These are phyloP conservation scores for Cariama cristata DNA, from an alignment of 2,113 vertebrate genomes.

Conservation along the genomic window DNA sequence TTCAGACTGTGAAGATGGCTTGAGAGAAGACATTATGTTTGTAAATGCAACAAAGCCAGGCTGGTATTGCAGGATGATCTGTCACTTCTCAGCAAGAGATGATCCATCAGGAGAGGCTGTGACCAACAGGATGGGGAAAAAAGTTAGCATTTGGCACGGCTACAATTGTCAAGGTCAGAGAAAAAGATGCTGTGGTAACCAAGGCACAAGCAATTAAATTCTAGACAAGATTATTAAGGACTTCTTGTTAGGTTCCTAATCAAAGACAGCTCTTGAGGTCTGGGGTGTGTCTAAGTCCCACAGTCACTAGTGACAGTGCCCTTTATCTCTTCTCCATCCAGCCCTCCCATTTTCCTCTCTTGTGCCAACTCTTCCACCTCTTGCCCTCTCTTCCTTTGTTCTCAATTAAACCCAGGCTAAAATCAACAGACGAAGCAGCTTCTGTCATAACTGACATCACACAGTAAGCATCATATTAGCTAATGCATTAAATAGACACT, in stretches of 20 bases:
- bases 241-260: not conserved
- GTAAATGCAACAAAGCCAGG: not conserved
- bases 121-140: not conserved
- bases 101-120: not conserved
- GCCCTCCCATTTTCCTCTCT: not conserved
- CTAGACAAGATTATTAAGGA: not conserved
- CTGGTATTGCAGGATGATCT: not conserved
- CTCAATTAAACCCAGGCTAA: not conserved
- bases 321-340: not conserved
- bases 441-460: conserved; percentile 1
- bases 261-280: not conserved
- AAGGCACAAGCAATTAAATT: conserved; percentile 11
- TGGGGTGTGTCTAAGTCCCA: not conserved
- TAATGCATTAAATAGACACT: conserved; percentile 61
- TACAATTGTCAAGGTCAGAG: not conserved
- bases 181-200: not conserved
- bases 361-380: not conserved
- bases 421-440: not conserved
- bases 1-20: not conserved
- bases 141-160: not conserved
- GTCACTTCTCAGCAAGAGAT: not conserved
- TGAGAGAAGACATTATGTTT: not conserved
- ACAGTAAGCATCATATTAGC: not conserved
- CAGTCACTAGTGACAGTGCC: not conserved
- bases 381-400: not conserved